Conservation (phyloP, 1,140 invertebrate species). For the Drosophila paulistorum region DNA sequence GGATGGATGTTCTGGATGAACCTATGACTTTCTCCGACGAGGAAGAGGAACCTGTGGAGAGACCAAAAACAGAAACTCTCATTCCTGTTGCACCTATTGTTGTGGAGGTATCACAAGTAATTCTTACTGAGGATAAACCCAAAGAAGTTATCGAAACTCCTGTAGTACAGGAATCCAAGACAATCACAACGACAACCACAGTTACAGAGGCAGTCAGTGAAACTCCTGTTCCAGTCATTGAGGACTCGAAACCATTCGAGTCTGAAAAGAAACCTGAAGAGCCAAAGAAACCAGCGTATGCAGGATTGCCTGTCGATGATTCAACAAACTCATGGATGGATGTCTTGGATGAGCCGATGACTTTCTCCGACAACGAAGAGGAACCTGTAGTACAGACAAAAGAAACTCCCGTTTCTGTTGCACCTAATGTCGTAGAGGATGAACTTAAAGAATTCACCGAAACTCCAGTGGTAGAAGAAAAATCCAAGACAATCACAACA, state of each 20-base stretch:
- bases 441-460: background rate
- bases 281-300: too few relatives aligned
- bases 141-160: constrained; percentile 3
- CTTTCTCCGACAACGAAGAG: too few relatives aligned
- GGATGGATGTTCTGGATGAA: constrained; percentile 84
- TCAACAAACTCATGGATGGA: too few relatives aligned
- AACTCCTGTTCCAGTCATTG: background rate
- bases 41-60: constrained; percentile 65
- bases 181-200: constrained; percentile 12
- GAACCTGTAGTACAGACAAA: background rate
- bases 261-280: too few relatives aligned
- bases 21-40: constrained; percentile 83
- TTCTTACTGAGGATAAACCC: background rate
- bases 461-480: constrained; percentile 18
- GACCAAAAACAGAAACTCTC: background rate
- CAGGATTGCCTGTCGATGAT: too few relatives aligned
- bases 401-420: background rate
- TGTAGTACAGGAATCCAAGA: background rate
- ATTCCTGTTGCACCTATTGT: background rate
- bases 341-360: too few relatives aligned
- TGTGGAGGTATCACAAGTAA: too few relatives aligned
- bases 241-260: too few relatives aligned
- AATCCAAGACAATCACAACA: background rate
- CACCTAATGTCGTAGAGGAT: background rate
- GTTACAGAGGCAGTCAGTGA: background rate